A percentile compares a stretch with the other conserved stretches of the same genome.
These are phyloP conservation scores for Perccottus glenii DNA, from an alignment of 2,113 vertebrate genomes.

Conservation along the genomic window DNA sequence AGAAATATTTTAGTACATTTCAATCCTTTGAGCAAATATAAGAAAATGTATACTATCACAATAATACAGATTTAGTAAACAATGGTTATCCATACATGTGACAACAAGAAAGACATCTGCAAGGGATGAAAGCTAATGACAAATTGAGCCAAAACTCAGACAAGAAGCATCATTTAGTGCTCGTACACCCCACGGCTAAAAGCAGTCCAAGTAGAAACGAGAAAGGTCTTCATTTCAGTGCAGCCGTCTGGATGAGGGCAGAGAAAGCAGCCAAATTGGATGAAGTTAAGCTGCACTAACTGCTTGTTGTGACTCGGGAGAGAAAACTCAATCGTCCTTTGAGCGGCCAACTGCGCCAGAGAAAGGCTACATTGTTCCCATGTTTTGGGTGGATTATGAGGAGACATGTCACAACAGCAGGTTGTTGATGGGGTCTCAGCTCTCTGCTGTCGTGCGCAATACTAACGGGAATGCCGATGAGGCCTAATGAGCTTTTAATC, in stretches of 20 bases:
- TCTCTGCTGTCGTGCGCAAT: constrained; percentile 77
- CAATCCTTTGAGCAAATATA: no score
- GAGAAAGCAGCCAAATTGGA: constrained; percentile 43
- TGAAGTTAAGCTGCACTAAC: constrained; percentile 58
- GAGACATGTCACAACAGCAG: constrained; percentile 80
- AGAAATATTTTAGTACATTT: no score
- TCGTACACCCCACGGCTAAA: constrained; percentile 27
- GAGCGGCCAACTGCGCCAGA: constrained; percentile 28
- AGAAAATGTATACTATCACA: no score
- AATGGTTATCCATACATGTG: not conserved
- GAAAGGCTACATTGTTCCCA: constrained; percentile 58
- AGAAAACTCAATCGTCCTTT: constrained; percentile 53
- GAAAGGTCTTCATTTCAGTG: constrained; percentile 34
- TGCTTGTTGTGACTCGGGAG: constrained; percentile 60
- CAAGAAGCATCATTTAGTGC: constrained; percentile 37
- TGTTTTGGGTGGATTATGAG: constrained; percentile 71
- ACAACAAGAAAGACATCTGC: constrained; percentile 10
- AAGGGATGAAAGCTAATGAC: constrained; percentile 40
- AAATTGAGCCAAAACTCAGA: constrained; percentile 40
- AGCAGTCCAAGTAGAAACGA: constrained; percentile 9
- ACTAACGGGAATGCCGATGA: constrained; percentile 72
- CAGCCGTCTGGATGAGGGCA: constrained; percentile 6
- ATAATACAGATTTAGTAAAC: no score
- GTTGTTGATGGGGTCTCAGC: constrained; percentile 75
- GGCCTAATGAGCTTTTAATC: constrained; percentile 80